A percentile compares a stretch with the other conserved stretches of the same genome.
Evolutionary conservation across 2,888 invertebrate genomes (phyloP).

Genomic region (Eupithecia exiguata): DNA sequence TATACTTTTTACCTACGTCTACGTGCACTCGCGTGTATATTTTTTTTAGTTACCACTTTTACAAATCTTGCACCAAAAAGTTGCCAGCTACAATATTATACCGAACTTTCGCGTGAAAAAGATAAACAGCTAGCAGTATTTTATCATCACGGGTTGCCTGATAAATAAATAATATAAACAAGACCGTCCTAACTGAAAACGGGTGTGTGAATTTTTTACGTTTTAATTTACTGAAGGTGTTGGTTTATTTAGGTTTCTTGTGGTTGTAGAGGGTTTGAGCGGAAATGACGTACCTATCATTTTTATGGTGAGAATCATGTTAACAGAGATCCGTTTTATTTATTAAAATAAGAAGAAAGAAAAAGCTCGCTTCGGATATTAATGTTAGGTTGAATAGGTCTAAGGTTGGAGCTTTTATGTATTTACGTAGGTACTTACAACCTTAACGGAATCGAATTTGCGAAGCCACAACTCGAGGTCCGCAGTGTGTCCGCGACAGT

Average conservation of each 20-base stretch:
- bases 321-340: neutral
- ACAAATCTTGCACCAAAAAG: neutral
- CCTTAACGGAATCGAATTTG: no score
- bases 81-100: constrained; percentile 1
- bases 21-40: no score
- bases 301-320: neutral
- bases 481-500: no score
- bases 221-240: constrained; percentile 43
- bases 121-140: constrained; percentile 30
- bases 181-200: constrained; percentile 36
- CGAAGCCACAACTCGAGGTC: no score
- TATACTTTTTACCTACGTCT: neutral
- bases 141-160: constrained; percentile 29
- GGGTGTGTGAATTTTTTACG: constrained; percentile 41
- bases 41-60: neutral
- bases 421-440: neutral
- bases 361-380: neutral
- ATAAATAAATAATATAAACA: constrained; percentile 27
- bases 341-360: neutral
- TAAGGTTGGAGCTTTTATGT: neutral
- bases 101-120: constrained; percentile 10
- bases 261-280: neutral
- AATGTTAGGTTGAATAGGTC: neutral
- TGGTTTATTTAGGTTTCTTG: constrained; percentile 38
- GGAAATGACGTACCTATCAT: constrained; percentile 4